phyloP scores from a whole-genome alignment of 2,888 invertebrate species.

The Orthosia gracilis region DNA sequence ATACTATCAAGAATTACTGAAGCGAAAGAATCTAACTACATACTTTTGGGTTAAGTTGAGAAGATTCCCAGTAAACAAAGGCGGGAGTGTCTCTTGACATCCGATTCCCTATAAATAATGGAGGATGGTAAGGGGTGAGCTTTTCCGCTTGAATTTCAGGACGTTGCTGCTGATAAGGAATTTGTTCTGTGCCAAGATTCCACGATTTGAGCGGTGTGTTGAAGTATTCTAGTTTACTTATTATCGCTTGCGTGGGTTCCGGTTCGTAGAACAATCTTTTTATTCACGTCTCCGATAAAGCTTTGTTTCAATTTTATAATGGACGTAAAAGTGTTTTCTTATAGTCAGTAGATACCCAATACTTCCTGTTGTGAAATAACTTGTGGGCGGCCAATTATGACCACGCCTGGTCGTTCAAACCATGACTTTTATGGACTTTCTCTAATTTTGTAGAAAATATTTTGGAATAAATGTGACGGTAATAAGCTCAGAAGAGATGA shows the following conservation, averaged over 20 bases:
- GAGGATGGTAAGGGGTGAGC: constrained; percentile 27
- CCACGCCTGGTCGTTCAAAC: constrained; percentile 43
- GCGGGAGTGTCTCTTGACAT: constrained; percentile 40
- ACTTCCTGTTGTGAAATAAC: constrained; percentile 47
- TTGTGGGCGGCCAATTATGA: constrained; percentile 60
- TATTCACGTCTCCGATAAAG: constrained; percentile 14
- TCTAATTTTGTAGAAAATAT: constrained; percentile 48
- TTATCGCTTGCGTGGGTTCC: constrained; percentile 33
- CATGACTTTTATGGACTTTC: constrained; percentile 58
- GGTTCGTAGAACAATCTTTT: constrained; percentile 5
- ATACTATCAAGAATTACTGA: constrained; percentile 45
- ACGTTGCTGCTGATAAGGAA: constrained; percentile 32
- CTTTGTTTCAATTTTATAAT: constrained; percentile 39
- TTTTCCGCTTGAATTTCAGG: constrained; percentile 38
- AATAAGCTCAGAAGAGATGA: constrained; percentile 13
- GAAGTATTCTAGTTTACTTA: constrained; percentile 20
- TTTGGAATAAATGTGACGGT: constrained; percentile 16
- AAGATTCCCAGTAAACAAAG: constrained; percentile 50
- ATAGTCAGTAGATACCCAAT: constrained; percentile 25
- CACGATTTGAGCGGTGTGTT: constrained; percentile 23
- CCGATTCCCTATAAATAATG: constrained; percentile 45
- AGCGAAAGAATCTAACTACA: constrained; percentile 39
- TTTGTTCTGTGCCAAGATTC: constrained; percentile 40
- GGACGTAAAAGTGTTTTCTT: constrained; percentile 20
- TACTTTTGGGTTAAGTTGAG: constrained; percentile 49